Evolutionary conservation across 1,140 invertebrate genomes (phyloP), one percentile per base, ranked within the genome.

Genomic region (Cydia amplana): DNA sequence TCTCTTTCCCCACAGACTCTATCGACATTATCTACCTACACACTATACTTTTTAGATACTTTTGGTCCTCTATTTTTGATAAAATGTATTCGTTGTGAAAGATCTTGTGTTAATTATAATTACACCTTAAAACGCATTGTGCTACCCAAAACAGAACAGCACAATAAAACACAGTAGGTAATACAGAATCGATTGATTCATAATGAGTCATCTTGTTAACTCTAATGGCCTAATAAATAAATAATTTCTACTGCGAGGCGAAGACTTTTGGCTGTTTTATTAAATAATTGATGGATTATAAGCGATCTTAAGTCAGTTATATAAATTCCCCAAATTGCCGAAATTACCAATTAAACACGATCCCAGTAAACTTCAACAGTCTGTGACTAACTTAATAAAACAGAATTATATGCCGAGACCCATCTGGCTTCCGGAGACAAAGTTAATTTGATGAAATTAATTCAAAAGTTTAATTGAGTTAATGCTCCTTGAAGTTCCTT

Each of bases 391-490:
- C 82, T 89, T 90, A 91, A 90, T 91, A 88, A 89, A 90, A 87
- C 81, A 84, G 86, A 90, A 89, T 90, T 89, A 89, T 85, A 81
- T 86, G 79, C 88, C 85, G 88, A 83, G 85, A 85, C 85, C 87
- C 88, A 89, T 87, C 87, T 90, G 87, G 83, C 82, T 80, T 77
- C 74, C 83, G 81, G 82, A 87, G 89, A 87, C 88, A 89, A 89
- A 91, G 85, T 90, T 87, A 90, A 89, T 86, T 89, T 90, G 84
- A 89, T 87, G 84, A 87, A 89, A 91, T 88, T 90, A 89, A 80
- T 87, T 87, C 79, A 77, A 79, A 88, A 91, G 82, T 91, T 91
- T 89, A 89, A 90, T 88, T 85, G 85, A 86, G 83, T 85, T 83
- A 70, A 70, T 78, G 82, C 80, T 83, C 82, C 81, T 79, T 77